phyloP scores from a whole-genome alignment of 1,140 invertebrate species.

The Drosophila erecta region DNA sequence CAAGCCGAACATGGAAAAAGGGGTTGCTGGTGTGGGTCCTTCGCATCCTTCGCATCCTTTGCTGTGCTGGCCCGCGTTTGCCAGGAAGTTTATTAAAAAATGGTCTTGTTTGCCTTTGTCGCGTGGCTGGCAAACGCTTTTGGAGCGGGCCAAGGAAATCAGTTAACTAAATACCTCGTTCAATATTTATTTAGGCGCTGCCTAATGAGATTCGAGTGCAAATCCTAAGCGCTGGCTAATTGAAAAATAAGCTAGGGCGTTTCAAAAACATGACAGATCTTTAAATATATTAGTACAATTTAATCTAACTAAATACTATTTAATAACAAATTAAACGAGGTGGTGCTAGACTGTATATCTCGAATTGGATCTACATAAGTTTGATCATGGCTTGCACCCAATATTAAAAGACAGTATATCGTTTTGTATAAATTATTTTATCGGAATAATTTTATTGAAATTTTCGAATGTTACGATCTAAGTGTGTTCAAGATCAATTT shows the following conservation, averaged over 20 bases:
- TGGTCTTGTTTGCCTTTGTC: constrained; percentile 76
- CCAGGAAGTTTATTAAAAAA: constrained; percentile 82
- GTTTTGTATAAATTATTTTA: constrained; percentile 56
- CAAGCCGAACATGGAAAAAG: constrained; percentile 26
- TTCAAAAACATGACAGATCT: neutral
- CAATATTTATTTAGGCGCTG: constrained; percentile 73
- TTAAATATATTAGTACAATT: no score
- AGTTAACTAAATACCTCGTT: constrained; percentile 78
- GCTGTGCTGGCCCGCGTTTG: constrained; percentile 25
- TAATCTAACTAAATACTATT: no score
- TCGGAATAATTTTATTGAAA: constrained; percentile 71
- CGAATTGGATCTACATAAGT: neutral
- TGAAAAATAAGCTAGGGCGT: constrained; percentile 27
- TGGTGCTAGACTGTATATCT: no score
- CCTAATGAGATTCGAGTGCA: constrained; percentile 78
- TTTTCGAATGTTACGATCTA: constrained; percentile 63
- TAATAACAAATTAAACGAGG: no score
- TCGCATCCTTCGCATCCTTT: constrained; percentile 9
- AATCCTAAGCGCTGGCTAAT: constrained; percentile 17
- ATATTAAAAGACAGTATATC: neutral
- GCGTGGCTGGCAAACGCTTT: constrained; percentile 64
- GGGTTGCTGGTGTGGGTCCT: constrained; percentile 49
- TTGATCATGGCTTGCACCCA: neutral
- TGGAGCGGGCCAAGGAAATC: constrained; percentile 62
- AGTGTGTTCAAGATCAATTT: constrained; percentile 72